Evolutionary conservation across 1,140 invertebrate species (phyloP).

Genomic region (Coenobita brevimanus): DNA sequence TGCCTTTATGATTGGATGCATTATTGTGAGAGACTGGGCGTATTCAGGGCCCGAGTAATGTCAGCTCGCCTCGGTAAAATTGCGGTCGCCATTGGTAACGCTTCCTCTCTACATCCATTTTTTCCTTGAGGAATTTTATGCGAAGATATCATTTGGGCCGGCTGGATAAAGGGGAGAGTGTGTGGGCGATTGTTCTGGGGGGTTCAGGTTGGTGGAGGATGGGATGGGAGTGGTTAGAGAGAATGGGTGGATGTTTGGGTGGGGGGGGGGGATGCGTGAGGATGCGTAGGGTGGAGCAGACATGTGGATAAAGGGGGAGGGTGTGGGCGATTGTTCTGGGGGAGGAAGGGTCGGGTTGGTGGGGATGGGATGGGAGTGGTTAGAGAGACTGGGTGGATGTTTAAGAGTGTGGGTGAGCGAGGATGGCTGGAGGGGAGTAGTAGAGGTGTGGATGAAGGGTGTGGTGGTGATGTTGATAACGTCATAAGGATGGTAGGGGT

Average conservation of each 20-base stretch:
- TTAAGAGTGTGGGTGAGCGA: too few species aligned
- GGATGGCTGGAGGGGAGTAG: too few species aligned
- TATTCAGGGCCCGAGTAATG: conserved; percentile 26
- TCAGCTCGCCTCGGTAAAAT: conserved; percentile 12
- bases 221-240: neutral
- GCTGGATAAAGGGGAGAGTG: neutral
- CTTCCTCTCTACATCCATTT: conserved; percentile 32
- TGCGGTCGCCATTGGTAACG: conserved; percentile 43
- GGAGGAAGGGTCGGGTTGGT: neutral
- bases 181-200: neutral
- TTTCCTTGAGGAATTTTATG: conserved; percentile 55
- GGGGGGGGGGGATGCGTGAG: neutral
- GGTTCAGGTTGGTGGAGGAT: neutral
- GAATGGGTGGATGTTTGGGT: neutral
- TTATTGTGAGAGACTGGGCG: conserved; percentile 29
- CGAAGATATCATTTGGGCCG: conserved; percentile 43
- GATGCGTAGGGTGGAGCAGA: too few species aligned
- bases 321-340: too few species aligned
- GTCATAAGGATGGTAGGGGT: too few species aligned
- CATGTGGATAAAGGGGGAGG: too few species aligned
- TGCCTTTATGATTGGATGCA: conserved; percentile 53
- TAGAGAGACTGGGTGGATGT: neutral
- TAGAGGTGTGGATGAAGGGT: too few species aligned
- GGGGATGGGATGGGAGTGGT: neutral
- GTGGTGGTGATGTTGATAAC: too few species aligned